These are phyloP conservation scores for Stegana nigrithorax DNA, from an alignment of 2,888 invertebrate genomes.

Conservation along the genomic window DNA sequence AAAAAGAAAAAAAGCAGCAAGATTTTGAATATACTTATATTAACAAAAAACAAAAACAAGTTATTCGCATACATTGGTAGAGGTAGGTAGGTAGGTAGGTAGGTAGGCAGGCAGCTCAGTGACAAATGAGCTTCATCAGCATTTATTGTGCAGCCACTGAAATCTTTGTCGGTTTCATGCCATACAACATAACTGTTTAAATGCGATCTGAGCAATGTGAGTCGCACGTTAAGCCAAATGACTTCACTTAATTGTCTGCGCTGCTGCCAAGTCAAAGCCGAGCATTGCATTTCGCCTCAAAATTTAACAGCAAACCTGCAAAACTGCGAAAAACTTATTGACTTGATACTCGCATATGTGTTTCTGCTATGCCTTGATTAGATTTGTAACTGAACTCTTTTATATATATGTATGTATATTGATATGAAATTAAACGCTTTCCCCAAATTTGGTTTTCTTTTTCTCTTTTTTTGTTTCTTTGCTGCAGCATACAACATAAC, in stretches of 20 bases:
- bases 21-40: too few relatives aligned
- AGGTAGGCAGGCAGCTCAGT: constrained; percentile 24
- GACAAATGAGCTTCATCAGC: constrained; percentile 32
- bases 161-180: too few relatives aligned
- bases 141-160: constrained; percentile 18
- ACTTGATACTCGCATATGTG: too few relatives aligned
- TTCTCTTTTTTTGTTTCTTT: constrained; percentile 2
- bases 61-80: too few relatives aligned
- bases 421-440: background rate
- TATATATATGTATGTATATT: constrained; percentile 1
- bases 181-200: too few relatives aligned
- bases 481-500: constrained; percentile 67
- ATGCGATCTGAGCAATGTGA: background rate
- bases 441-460: background rate
- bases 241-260: constrained; percentile 2
- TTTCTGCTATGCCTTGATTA: too few relatives aligned
- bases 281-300: too few relatives aligned
- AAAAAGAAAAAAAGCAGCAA: too few relatives aligned
- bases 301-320: too few relatives aligned
- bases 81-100: background rate
- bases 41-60: too few relatives aligned
- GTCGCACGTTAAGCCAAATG: background rate
- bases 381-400: background rate
- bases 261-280: too few relatives aligned
- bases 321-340: too few relatives aligned